Evolutionary conservation across 2,888 invertebrate genomes (phyloP).

Genomic region (Hylaea fasciaria): DNA sequence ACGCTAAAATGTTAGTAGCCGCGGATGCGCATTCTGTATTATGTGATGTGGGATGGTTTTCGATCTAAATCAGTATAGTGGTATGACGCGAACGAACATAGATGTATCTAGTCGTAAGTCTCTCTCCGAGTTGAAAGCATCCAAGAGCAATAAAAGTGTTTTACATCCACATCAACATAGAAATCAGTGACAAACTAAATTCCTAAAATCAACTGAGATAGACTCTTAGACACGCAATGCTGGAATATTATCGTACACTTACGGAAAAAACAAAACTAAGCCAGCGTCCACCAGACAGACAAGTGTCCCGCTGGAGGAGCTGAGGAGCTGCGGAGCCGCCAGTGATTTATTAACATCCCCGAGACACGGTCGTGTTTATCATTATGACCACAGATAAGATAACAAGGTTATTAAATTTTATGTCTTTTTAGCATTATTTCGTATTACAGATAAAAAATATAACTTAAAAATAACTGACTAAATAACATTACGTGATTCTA

Average conservation of each 20-base stretch:
- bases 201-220: conserved; percentile 1
- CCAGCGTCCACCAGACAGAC: conserved; percentile 45
- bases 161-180: background rate
- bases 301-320: conserved; percentile 41
- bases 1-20: conserved; percentile 5
- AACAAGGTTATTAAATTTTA: conserved; percentile 49
- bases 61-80: background rate
- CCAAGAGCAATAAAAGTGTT: background rate
- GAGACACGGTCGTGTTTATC: conserved; percentile 50
- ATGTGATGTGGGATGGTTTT: background rate
- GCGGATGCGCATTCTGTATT: conserved; percentile 12
- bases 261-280: conserved; percentile 45
- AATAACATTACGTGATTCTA: no score
- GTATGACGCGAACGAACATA: no score
- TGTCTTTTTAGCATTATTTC: conserved; percentile 3
- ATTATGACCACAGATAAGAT: conserved; percentile 51
- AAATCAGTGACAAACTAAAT: background rate
- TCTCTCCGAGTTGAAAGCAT: no score
- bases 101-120: no score
- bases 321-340: conserved; percentile 27
- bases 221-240: conserved; percentile 30
- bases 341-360: conserved; percentile 59
- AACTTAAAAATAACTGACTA: no score
- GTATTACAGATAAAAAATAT: no score
- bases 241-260: conserved; percentile 33